Conservation (phyloP, 64 coral and sea anemone species). For the Montipora cactus region DNA sequence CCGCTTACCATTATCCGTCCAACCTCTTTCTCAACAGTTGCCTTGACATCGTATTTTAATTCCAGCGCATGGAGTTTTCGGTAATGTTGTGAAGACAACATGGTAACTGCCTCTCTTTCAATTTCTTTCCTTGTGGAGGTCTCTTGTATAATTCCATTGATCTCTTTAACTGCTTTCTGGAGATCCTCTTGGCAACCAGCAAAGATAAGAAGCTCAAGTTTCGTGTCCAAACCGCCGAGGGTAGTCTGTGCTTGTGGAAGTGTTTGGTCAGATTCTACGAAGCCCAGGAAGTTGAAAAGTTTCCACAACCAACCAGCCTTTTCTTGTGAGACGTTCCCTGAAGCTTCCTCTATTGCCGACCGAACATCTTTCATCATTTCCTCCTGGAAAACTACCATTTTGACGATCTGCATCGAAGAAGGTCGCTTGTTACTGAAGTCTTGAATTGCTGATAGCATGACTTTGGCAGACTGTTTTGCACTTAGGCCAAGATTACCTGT, state of each 20-base stretch:
- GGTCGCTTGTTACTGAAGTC: conserved; percentile 51
- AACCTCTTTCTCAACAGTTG: conserved; percentile 27
- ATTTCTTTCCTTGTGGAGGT: conserved; percentile 55
- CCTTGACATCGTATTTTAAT: background rate
- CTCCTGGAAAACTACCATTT: conserved; percentile 65
- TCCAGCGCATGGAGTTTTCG: background rate
- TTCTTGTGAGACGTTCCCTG: background rate
- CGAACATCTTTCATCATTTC: conserved; percentile 56
- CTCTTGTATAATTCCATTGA: conserved; percentile 55
- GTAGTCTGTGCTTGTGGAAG: background rate
- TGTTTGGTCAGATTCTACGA: background rate
- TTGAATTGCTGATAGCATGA: conserved; percentile 52
- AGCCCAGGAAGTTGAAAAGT: background rate
- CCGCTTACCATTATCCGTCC: conserved; percentile 63
- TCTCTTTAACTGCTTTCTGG: conserved; percentile 37
- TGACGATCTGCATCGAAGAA: conserved; percentile 18
- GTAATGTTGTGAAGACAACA: conserved; percentile 1
- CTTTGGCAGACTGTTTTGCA: conserved; percentile 58
- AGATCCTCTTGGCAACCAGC: conserved; percentile 41
- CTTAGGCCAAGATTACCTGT: conserved; percentile 53
- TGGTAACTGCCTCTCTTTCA: conserved; percentile 27
- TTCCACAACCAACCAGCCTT: background rate
- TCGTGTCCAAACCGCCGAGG: background rate
- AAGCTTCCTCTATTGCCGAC: conserved; percentile 25
- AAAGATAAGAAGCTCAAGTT: conserved; percentile 25